Base-by-base conservation (phyloP, 2,888 invertebrate species). In the Diloba caeruleocephala region DNA sequence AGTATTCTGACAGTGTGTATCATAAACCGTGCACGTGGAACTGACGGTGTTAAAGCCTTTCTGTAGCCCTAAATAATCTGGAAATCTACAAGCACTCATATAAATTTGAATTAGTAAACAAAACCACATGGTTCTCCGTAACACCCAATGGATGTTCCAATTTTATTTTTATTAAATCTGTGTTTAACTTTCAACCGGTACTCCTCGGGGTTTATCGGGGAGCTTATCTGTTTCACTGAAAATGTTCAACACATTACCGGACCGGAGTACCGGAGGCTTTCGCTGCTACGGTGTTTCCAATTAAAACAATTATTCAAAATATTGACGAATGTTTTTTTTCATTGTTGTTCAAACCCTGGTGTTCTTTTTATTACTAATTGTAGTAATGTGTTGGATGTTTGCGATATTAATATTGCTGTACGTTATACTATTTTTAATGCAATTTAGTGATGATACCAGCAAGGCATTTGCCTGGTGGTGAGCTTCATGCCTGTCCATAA, bases 141-240 rank as follows among this genome's bases (percentile, higher is more conserved):
- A 37, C 25, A 33, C 26, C 17, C 7, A 39, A 28, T 39, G 28
- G 10, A 28, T 8, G 25, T 42, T 45, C 21, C 54, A 54, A 46
- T 59, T 59, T 54, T 43, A 51, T 51, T 36, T 57, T 54, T 51
- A 59, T 56, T 52, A 52, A 60, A 60, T 48, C 33, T 13, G 15
- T 60, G 55, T 59, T 54, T 54, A 54, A 46, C 46, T 50, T 54
- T 36, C 38, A 23, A 15, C 15, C 39, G 43, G 13, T 13, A 9
- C 39, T 49, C 38, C 34, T 45, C 43, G 43, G 31, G 36, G 29
- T 37, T 53, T 50, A 54, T 43, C 38, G 15, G 21, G 3, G 12
- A 34, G 45, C 65, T 50, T 44, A 44, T 45, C 23, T n/a, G 58
- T 32, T 46, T 10, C 48, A 14, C 25, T 34, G 39, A 50, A 33